Evolutionary conservation across 2,113 vertebrate species (phyloP).

Genomic region (Clarias batrachus): DNA sequence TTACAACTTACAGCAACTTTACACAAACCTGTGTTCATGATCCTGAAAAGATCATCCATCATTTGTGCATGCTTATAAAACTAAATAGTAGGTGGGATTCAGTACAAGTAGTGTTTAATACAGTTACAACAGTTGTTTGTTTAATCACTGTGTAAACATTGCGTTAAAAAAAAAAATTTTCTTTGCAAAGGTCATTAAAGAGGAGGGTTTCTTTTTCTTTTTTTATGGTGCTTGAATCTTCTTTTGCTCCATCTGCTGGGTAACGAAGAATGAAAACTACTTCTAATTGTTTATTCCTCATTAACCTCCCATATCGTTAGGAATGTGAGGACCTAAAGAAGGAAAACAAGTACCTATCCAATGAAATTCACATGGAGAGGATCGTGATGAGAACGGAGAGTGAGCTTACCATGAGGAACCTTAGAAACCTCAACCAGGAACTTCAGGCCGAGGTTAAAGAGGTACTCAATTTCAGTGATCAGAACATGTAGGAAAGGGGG

Average conservation of each 20-base stretch:
- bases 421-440: constrained; percentile 76
- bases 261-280: background rate
- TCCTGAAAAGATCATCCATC: background rate
- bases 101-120: background rate
- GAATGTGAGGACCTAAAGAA: constrained; percentile 79
- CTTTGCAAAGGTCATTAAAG: background rate
- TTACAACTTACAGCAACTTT: background rate
- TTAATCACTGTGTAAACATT: background rate
- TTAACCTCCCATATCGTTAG: constrained; percentile 54
- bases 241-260: background rate
- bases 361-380: constrained; percentile 77
- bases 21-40: background rate
- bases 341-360: constrained; percentile 75
- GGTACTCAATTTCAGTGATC: constrained; percentile 55
- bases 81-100: background rate
- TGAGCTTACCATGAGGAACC: constrained; percentile 77
- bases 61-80: background rate
- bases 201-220: background rate
- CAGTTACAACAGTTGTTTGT: background rate
- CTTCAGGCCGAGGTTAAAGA: constrained; percentile 75
- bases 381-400: constrained; percentile 76
- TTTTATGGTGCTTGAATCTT: background rate
- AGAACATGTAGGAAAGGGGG: background rate
- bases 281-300: background rate
- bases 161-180: too few species aligned